A percentile compares a stretch with the other conserved stretches of the same genome.
Evolutionary conservation across 2,888 invertebrate species (phyloP).

Genomic region (Mystacides longicornis): DNA sequence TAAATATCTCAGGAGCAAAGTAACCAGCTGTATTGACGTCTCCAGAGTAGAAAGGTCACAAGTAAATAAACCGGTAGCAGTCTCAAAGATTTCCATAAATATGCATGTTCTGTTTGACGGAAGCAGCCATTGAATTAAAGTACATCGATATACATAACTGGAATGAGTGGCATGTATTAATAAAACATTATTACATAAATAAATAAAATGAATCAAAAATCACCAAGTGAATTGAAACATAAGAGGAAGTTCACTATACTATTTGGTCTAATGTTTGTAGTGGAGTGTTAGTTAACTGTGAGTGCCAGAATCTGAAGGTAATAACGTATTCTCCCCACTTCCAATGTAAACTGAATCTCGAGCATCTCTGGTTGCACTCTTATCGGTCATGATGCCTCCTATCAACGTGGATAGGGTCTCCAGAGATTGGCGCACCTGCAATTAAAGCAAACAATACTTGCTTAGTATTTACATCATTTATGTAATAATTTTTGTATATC

Average conservation of each 20-base stretch:
- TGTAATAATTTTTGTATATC: no score
- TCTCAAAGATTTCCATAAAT: no score
- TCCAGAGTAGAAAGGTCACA: no score
- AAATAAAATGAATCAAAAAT: neutral
- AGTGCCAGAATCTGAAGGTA: neutral
- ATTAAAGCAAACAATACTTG: no score
- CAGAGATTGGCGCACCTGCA: constrained; percentile 71
- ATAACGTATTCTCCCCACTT: neutral
- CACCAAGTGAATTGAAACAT: neutral
- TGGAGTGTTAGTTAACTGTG: neutral
- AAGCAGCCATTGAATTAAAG: no score
- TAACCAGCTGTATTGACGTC: no score
- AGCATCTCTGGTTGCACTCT: constrained; percentile 21
- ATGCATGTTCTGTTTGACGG: no score
- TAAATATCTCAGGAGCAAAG: no score
- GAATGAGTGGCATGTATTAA: neutral
- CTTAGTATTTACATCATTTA: no score
- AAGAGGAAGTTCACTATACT: neutral
- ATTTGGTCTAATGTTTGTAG: neutral
- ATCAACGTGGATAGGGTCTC: constrained; percentile 70
- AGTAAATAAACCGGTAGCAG: no score
- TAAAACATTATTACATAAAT: neutral
- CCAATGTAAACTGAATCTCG: neutral
- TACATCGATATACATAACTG: neutral
- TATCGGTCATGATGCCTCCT: constrained; percentile 21